Conservation (phyloP, 2,797 vertebrate genomes). For the Pelobates cultripes region DNA sequence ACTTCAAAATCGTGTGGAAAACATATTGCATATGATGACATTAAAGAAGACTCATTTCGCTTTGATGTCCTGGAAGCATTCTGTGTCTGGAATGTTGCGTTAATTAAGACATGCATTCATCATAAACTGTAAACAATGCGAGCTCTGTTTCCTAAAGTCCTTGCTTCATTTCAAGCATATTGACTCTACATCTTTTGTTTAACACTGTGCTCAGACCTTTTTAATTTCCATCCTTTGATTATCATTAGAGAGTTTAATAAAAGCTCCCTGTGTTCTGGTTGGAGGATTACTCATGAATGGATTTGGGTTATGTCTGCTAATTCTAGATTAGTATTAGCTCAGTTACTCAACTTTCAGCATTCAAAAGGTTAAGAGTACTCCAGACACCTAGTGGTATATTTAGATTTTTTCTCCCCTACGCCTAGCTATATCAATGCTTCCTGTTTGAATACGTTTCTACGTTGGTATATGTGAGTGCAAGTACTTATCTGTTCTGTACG, state of each 20-base stretch:
- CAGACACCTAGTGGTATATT: too few relatives aligned
- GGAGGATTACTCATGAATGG: too few relatives aligned
- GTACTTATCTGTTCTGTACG: too few relatives aligned
- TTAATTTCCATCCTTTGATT: background rate
- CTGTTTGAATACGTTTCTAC: too few relatives aligned
- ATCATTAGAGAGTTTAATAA: background rate
- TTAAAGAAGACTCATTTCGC: slow-evolving; percentile 6
- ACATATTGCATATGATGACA: background rate
- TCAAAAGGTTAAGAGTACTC: too few relatives aligned
- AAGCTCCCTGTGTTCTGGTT: too few relatives aligned
- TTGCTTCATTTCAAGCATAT: slow-evolving; percentile 13
- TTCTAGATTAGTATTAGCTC: too few relatives aligned
- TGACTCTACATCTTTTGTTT: slow-evolving; percentile 27
- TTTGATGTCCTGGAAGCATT: slow-evolving; percentile 32
- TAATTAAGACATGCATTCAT: slow-evolving; percentile 30
- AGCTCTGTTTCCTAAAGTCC: slow-evolving; percentile 16
- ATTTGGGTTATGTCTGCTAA: too few relatives aligned
- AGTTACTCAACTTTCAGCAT: too few relatives aligned
- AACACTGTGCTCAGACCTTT: slow-evolving; percentile 15
- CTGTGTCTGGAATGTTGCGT: slow-evolving; percentile 31
- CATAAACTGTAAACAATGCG: slow-evolving; percentile 35
- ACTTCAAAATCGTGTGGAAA: background rate
- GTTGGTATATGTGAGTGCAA: too few relatives aligned
- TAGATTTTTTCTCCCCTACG: too few relatives aligned
- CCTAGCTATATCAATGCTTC: too few relatives aligned